These are phyloP conservation scores for Stylophora pistillata DNA, from an alignment of 64 coral and sea anemone species.

Conservation along the genomic window DNA sequence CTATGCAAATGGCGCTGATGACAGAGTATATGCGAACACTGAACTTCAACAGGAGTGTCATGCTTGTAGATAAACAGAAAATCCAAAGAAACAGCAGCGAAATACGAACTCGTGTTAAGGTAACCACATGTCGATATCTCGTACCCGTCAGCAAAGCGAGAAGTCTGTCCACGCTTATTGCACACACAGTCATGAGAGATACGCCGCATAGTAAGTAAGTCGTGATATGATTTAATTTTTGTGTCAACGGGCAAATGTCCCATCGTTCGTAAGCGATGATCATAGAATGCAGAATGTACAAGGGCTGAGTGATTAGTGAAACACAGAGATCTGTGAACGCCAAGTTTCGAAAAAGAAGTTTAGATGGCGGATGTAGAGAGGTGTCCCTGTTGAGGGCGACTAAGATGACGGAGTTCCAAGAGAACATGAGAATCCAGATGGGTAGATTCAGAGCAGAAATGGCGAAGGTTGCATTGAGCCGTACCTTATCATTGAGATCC, in stretches of 20 bases:
- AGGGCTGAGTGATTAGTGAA: conserved; percentile 49
- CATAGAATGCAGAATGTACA: conserved; percentile 20
- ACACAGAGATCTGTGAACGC: conserved; percentile 59
- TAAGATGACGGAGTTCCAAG: conserved; percentile 43
- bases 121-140: conserved; percentile 31
- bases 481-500: background rate
- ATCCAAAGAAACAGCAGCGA: background rate
- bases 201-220: background rate
- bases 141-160: background rate
- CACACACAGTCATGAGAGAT: conserved; percentile 18
- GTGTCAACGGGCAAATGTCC: background rate
- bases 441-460: conserved; percentile 14
- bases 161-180: conserved; percentile 44
- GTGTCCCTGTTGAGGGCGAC: conserved; percentile 41
- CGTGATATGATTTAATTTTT: background rate
- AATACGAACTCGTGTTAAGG: background rate
- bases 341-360: conserved; percentile 47
- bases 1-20: background rate
- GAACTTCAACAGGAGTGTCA: background rate
- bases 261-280: background rate
- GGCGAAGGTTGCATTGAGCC: background rate
- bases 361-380: conserved; percentile 49
- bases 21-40: background rate
- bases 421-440: conserved; percentile 5
- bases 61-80: background rate